A percentile compares a stretch with the other conserved stretches of the same genome.
Evolutionary conservation across 2,888 invertebrate species (phyloP).

Genomic region (Vannuccia rotundouncinata): DNA sequence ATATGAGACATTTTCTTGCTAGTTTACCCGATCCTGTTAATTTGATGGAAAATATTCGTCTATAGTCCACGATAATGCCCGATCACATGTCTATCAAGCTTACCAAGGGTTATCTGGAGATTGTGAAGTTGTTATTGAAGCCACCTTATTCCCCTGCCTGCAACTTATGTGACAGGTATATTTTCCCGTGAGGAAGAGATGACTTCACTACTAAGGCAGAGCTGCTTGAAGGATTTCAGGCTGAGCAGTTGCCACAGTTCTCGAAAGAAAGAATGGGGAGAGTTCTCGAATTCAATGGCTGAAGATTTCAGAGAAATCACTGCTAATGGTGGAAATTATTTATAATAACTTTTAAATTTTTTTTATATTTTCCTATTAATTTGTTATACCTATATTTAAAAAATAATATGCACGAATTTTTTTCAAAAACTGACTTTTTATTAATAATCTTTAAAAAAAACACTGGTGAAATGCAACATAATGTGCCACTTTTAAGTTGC

Average conservation of each 20-base stretch:
- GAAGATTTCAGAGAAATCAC: background rate
- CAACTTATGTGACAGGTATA: background rate
- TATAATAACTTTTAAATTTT: background rate
- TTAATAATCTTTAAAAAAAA: background rate
- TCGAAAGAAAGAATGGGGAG: background rate
- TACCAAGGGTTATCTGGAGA: background rate
- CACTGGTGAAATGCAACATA: background rate
- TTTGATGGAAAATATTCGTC: conserved; percentile 5
- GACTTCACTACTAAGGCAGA: background rate
- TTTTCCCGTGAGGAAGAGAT: background rate
- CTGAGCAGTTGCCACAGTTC: background rate
- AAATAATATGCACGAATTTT: background rate
- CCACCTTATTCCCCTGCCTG: background rate
- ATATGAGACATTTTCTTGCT: conserved; percentile 22
- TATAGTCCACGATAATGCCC: background rate
- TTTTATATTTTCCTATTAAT: background rate
- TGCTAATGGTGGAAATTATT: background rate
- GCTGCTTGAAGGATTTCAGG: background rate
- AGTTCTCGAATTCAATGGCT: background rate
- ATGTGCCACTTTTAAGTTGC: background rate
- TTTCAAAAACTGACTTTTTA: background rate
- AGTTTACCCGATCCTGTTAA: background rate
- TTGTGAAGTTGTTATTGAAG: background rate
- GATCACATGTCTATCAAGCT: conserved; percentile 16
- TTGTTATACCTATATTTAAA: background rate